These are phyloP conservation scores for Drosophila triauraria DNA, from an alignment of 1,140 invertebrate species.

Conservation along the genomic window DNA sequence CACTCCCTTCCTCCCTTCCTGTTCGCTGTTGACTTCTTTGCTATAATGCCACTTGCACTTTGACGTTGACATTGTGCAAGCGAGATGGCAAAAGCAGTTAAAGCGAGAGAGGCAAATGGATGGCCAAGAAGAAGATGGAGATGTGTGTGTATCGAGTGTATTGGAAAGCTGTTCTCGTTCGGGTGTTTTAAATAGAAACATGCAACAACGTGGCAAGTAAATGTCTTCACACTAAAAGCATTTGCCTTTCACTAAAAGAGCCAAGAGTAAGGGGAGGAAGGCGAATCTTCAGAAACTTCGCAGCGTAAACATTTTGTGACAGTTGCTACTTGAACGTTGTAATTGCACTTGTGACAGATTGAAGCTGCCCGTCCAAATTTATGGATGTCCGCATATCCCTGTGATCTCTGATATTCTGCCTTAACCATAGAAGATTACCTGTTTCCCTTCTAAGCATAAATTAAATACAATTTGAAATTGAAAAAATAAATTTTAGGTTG, in stretches of 20 bases:
- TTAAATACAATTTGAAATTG: too few species aligned
- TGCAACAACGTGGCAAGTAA: slow-evolving; percentile 53
- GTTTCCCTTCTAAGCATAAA: too few species aligned
- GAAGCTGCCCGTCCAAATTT: slow-evolving; percentile 1
- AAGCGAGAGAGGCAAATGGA: slow-evolving; percentile 13
- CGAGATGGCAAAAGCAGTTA: slow-evolving; percentile 15
- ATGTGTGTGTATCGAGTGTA: slow-evolving; percentile 52
- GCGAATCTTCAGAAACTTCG: slow-evolving; percentile 10
- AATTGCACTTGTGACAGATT: slow-evolving; percentile 9
- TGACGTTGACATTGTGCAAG: slow-evolving; percentile 73
- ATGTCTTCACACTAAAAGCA: slow-evolving; percentile 76
- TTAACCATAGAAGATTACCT: too few species aligned
- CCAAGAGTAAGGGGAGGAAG: not conserved
- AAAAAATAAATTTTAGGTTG: too few species aligned
- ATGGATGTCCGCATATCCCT: not conserved
- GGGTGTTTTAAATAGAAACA: slow-evolving; percentile 71
- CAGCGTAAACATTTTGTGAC: slow-evolving; percentile 38
- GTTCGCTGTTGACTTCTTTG: slow-evolving; percentile 66
- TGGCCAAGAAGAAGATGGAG: slow-evolving; percentile 1
- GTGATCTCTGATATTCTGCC: not conserved
- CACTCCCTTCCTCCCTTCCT: slow-evolving; percentile 15
- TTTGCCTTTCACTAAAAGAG: slow-evolving; percentile 42
- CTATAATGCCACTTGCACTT: slow-evolving; percentile 79
- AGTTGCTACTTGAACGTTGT: slow-evolving; percentile 33
- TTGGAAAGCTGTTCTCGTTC: slow-evolving; percentile 48